phyloP scores from a whole-genome alignment of 2,888 invertebrate genomes.

The Dicyrtomina minuta region DNA sequence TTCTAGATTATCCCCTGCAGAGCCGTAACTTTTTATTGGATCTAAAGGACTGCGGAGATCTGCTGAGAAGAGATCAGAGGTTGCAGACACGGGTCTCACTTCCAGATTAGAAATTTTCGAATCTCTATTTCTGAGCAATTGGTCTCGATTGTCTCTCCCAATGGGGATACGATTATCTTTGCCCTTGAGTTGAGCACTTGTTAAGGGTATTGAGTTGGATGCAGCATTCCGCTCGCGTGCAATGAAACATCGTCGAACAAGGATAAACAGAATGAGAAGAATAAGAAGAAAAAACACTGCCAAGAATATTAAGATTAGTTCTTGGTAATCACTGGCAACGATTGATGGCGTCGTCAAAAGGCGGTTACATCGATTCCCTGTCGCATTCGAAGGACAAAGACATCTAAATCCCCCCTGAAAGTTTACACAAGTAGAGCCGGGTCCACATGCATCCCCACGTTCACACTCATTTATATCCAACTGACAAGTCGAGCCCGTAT shows the following conservation, averaged over 20 bases:
- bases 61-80: slow-evolving; percentile 48
- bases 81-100: slow-evolving; percentile 52
- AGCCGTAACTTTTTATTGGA: slow-evolving; percentile 50
- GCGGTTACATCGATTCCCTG: slow-evolving; percentile 55
- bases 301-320: slow-evolving; percentile 48
- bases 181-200: slow-evolving; percentile 48
- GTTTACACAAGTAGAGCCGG: slow-evolving; percentile 85
- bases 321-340: slow-evolving; percentile 52
- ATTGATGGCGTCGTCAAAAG: slow-evolving; percentile 49
- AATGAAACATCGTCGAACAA: slow-evolving; percentile 48
- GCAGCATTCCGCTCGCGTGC: slow-evolving; percentile 42
- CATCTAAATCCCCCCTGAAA: slow-evolving; percentile 59
- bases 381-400: slow-evolving; percentile 59
- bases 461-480: slow-evolving; percentile 82
- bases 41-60: slow-evolving; percentile 48
- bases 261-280: slow-evolving; percentile 46
- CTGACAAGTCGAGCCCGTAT: slow-evolving; percentile 76
- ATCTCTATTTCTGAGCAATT: slow-evolving; percentile 49
- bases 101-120: slow-evolving; percentile 53
- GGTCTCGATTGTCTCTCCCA: slow-evolving; percentile 49
- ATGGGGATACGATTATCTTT: slow-evolving; percentile 47
- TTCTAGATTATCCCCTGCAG: slow-evolving; percentile 48
- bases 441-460: slow-evolving; percentile 75
- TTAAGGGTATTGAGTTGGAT: slow-evolving; percentile 48
- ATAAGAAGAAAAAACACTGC: slow-evolving; percentile 41